Conservation (phyloP, 2,113 vertebrate species). For the Corythornis cristatus region DNA sequence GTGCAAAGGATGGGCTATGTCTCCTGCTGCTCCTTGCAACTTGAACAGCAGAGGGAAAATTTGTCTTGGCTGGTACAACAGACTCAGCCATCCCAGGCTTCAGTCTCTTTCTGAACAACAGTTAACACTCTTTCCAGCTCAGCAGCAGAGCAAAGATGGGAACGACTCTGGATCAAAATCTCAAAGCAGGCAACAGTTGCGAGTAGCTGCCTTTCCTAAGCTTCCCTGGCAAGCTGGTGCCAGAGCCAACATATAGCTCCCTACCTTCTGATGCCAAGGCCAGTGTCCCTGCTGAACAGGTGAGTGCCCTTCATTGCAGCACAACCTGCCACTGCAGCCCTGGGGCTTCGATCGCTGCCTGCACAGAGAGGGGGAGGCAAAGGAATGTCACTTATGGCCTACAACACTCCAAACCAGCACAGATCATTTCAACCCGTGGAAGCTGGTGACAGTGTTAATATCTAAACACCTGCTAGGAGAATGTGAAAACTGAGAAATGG, state of each 20-base stretch:
- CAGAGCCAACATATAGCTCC: not conserved
- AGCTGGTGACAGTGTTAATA: not conserved
- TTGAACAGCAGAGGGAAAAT: not conserved
- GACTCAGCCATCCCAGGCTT: not conserved
- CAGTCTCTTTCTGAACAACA: not conserved
- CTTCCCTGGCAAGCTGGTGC: not conserved
- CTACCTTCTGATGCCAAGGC: not conserved
- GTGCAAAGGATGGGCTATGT: not conserved
- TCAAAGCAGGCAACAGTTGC: rapidly evolving
- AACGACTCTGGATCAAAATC: not conserved
- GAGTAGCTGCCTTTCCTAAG: not conserved
- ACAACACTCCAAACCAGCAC: not conserved
- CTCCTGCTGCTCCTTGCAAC: not conserved
- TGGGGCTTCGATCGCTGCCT: not conserved
- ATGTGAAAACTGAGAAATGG: not conserved
- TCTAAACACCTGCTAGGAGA: not conserved
- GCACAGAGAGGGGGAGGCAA: not conserved
- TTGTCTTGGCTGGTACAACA: not conserved
- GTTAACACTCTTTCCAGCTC: not conserved
- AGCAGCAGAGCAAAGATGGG: not conserved
- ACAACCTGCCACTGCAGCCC: not conserved
- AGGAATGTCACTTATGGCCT: not conserved
- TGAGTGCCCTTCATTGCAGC: rapidly evolving
- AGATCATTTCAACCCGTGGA: not conserved
- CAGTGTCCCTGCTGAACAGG: not conserved